A percentile compares a stretch with the other conserved stretches of the same genome.
Conservation (phyloP, 2,888 invertebrate genomes). For the Chrysomela aeneicollis region DNA sequence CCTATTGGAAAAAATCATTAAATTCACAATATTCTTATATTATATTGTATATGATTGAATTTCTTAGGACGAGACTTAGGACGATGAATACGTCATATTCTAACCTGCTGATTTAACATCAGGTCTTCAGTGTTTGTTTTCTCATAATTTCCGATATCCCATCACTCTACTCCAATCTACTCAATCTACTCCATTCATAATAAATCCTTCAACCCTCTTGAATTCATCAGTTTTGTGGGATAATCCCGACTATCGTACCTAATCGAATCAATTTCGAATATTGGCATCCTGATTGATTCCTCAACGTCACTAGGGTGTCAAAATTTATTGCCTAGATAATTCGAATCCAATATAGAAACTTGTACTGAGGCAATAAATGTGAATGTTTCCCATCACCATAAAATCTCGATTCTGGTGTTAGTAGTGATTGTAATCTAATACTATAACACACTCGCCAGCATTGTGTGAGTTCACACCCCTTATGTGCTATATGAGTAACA, state of each 20-base stretch:
- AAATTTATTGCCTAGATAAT: conserved; percentile 21
- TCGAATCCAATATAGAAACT: conserved; percentile 20
- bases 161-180: too few relatives aligned
- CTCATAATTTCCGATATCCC: too few relatives aligned
- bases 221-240: not conserved
- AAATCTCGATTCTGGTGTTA: conserved; percentile 40
- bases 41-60: too few relatives aligned
- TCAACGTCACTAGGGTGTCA: not conserved
- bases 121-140: too few relatives aligned
- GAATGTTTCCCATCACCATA: conserved; percentile 30
- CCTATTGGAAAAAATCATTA: too few relatives aligned
- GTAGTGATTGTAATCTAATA: conserved; percentile 37
- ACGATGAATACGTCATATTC: too few relatives aligned
- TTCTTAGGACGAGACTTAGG: too few relatives aligned
- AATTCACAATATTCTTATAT: too few relatives aligned
- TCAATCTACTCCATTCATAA: not conserved
- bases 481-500: not conserved
- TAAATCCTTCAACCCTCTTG: too few relatives aligned
- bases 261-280: not conserved
- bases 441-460: conserved; percentile 10
- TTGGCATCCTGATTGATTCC: not conserved
- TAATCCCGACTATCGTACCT: not conserved
- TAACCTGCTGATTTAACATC: too few relatives aligned
- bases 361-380: conserved; percentile 19
- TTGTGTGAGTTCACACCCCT: not conserved